Conservation (phyloP, 2,888 invertebrate genomes). For the Campoletis raptor region DNA sequence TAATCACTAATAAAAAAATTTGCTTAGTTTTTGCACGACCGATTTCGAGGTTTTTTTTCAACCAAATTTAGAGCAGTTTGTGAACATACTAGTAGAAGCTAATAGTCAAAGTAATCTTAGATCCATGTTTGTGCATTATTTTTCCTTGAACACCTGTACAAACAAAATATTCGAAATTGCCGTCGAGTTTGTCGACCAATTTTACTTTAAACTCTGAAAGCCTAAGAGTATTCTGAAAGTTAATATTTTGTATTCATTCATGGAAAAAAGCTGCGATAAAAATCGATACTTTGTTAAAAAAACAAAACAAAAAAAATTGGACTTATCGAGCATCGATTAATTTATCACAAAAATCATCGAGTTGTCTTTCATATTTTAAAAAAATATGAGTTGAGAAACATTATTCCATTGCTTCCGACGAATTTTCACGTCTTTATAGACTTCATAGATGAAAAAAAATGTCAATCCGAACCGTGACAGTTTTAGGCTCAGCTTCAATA, state of each 20-base stretch:
- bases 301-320: background rate
- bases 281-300: background rate
- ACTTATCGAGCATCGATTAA: background rate
- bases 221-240: background rate
- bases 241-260: background rate
- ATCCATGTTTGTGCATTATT: background rate
- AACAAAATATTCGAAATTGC: slow-evolving; percentile 13
- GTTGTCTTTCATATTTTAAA: background rate
- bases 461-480: background rate
- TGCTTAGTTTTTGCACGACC: background rate
- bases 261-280: background rate
- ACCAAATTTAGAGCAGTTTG: background rate
- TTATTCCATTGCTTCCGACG: background rate
- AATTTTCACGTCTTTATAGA: background rate
- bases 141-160: slow-evolving; percentile 9
- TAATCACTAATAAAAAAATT: background rate
- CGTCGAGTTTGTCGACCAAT: slow-evolving; percentile 8
- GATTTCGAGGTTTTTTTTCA: background rate
- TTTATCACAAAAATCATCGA: background rate
- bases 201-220: background rate
- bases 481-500: background rate
- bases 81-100: background rate
- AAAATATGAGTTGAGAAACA: background rate
- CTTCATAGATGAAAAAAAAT: background rate
- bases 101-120: background rate